A percentile compares a stretch with the other conserved stretches of the same genome.
These are phyloP conservation scores for Cybosia mesomella DNA, from an alignment of 2,888 invertebrate species.

Conservation along the genomic window DNA sequence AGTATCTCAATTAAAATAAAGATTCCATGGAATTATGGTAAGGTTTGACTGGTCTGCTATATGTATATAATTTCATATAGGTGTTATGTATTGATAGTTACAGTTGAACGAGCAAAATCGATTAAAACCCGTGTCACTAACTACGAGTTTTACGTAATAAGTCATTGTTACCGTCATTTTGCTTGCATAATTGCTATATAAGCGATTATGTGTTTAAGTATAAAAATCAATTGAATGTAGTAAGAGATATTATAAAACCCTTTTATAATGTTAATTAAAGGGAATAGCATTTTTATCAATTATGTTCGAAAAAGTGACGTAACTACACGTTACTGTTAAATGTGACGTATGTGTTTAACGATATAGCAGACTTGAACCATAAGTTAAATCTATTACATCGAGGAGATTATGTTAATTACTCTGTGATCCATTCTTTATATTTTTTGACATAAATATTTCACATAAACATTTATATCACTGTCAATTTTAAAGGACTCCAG, in stretches of 20 bases:
- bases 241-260: neutral
- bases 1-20: too few species aligned
- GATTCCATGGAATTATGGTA: too few species aligned
- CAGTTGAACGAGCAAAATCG: neutral
- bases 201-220: slow-evolving; percentile 5
- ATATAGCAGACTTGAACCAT: too few species aligned
- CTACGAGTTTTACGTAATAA: neutral
- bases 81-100: neutral
- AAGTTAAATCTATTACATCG: too few species aligned
- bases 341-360: too few species aligned
- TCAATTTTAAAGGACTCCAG: neutral
- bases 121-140: slow-evolving; percentile 6
- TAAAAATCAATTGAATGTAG: neutral
- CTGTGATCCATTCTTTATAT: too few species aligned
- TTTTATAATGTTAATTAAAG: neutral
- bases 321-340: too few species aligned
- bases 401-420: too few species aligned
- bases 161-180: neutral
- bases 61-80: neutral
- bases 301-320: neutral
- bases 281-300: too few species aligned
- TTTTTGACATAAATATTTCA: neutral
- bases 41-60: neutral
- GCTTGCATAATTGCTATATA: slow-evolving; percentile 1
- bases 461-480: neutral